Conservation (phyloP, 2,888 invertebrate genomes). For the Cheilosia pagana region DNA sequence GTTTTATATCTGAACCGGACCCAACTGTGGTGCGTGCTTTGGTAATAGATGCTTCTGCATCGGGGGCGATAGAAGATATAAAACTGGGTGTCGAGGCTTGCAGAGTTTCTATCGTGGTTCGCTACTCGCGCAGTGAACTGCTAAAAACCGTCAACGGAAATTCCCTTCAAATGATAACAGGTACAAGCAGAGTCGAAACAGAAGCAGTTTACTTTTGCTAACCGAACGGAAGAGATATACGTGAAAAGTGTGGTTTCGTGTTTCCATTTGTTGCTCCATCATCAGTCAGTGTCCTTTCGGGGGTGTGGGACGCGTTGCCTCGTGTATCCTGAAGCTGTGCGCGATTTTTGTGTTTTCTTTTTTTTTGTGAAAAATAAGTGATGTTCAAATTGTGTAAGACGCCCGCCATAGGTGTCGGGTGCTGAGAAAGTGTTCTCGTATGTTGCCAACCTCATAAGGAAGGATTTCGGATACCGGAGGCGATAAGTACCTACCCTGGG, state of each 20-base stretch:
- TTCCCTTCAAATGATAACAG: conserved; percentile 43
- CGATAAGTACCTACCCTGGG: conserved; percentile 34
- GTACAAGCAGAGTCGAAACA: conserved; percentile 14
- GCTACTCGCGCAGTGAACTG: conserved; percentile 39
- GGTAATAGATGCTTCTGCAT: background rate
- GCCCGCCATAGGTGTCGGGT: conserved; percentile 21
- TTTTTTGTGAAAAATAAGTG: conserved; percentile 9
- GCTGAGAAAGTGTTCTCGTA: conserved; percentile 18
- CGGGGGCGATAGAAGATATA: background rate
- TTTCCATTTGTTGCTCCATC: conserved; percentile 1
- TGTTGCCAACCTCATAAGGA: conserved; percentile 13
- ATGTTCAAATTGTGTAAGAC: conserved; percentile 12
- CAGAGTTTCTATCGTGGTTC: conserved; percentile 33
- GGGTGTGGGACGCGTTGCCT: background rate
- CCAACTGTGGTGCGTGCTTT: conserved; percentile 10
- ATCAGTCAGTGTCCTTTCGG: background rate
- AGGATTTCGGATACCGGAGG: conserved; percentile 54
- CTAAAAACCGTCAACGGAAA: background rate
- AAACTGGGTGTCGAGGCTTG: conserved; percentile 33
- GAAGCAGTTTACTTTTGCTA: conserved; percentile 40
- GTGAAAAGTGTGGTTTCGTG: background rate
- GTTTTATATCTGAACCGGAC: conserved; percentile 34
- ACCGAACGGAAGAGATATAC: conserved; percentile 21
- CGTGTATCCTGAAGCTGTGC: conserved; percentile 5
- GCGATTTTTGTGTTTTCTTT: background rate